A percentile compares a stretch with the other conserved stretches of the same genome.
Evolutionary conservation across 2,888 invertebrate genomes (phyloP).

Genomic region (Parnassius glacialis): DNA sequence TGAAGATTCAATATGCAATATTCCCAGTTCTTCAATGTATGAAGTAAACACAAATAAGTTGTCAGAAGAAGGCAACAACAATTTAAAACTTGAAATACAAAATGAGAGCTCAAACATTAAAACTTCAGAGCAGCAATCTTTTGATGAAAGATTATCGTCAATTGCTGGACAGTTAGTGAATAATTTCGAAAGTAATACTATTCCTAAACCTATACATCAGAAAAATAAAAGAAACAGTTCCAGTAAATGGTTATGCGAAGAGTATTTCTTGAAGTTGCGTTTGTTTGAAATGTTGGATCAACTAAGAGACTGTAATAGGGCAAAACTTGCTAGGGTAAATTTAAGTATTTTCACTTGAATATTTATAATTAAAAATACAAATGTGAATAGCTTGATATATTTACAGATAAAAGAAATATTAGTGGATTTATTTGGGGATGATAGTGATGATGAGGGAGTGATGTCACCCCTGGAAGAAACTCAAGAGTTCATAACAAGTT

Average conservation of each 20-base stretch:
- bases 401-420: conserved; percentile 70
- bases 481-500: conserved; percentile 73
- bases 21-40: conserved; percentile 36
- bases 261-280: conserved; percentile 63
- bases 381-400: conserved; percentile 1
- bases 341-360: conserved; percentile 6
- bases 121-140: conserved; percentile 46
- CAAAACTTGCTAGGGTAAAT: conserved; percentile 57
- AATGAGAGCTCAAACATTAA: conserved; percentile 34
- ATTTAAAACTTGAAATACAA: conserved; percentile 41
- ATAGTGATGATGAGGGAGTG: conserved; percentile 75
- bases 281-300: conserved; percentile 64
- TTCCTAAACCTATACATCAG: conserved; percentile 36
- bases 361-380: neutral
- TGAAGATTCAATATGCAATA: conserved; percentile 54
- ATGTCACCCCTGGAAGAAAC: conserved; percentile 77
- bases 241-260: conserved; percentile 73
- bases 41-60: conserved; percentile 39
- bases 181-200: conserved; percentile 36
- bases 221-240: conserved; percentile 36
- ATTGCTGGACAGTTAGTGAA: conserved; percentile 52
- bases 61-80: conserved; percentile 27
- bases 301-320: conserved; percentile 64
- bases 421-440: conserved; percentile 72
- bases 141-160: conserved; percentile 61